Conservation (phyloP, 2,888 invertebrate species). For the Hirtodrosophila trivittata region DNA sequence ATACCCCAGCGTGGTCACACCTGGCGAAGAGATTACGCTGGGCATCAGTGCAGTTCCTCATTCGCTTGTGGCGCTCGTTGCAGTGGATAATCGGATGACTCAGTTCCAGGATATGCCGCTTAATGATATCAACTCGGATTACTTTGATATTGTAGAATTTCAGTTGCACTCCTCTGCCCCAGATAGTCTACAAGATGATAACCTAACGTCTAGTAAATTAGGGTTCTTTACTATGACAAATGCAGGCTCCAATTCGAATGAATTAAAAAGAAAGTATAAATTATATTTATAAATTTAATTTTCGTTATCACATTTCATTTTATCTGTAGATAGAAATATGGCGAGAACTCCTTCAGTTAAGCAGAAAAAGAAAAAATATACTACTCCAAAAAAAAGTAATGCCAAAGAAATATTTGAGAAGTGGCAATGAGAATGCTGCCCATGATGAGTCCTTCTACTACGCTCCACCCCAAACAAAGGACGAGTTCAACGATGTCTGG, state of each 20-base stretch:
- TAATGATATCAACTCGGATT: slow-evolving; percentile 13
- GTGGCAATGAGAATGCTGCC: too few species aligned
- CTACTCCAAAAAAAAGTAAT: too few species aligned
- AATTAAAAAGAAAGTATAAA: not conserved
- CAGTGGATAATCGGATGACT: slow-evolving; percentile 10
- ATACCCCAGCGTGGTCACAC: not conserved
- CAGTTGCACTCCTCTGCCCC: not conserved
- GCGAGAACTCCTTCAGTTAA: not conserved
- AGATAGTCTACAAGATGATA: not conserved
- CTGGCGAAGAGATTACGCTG: slow-evolving; percentile 21
- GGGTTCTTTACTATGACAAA: slow-evolving; percentile 31
- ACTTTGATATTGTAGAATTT: slow-evolving; percentile 8
- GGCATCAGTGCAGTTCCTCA: slow-evolving; percentile 3
- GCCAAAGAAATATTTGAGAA: too few species aligned
- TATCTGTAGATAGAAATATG: not conserved
- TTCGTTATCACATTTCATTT: not conserved
- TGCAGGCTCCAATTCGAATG: not conserved
- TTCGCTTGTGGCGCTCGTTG: slow-evolving; percentile 34
- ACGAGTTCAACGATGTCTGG: slow-evolving; percentile 34
- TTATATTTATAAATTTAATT: too few species aligned
- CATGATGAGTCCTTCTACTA: not conserved
- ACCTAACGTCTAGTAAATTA: not conserved
- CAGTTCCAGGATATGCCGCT: not conserved
- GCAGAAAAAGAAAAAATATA: not conserved
- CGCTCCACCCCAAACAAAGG: not conserved